These are phyloP conservation scores for Melanerpes formicivorus DNA, from an alignment of 2,113 vertebrate species.

Conservation along the genomic window DNA sequence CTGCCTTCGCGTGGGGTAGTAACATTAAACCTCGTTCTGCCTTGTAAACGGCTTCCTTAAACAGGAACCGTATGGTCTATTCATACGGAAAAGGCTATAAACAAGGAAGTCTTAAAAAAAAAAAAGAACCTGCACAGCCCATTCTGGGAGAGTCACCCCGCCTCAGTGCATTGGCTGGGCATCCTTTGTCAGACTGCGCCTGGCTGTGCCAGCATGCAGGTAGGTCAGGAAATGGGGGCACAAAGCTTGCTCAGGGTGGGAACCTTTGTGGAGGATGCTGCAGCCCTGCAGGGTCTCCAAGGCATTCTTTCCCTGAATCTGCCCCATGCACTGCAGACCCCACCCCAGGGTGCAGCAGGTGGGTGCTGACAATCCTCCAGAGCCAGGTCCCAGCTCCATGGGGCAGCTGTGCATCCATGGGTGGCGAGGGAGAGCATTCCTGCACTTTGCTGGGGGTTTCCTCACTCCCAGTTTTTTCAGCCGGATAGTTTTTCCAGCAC, in stretches of 20 bases:
- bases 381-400: fast-evolving
- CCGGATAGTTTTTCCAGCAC: background rate
- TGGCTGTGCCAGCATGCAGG: fast-evolving
- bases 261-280: fast-evolving
- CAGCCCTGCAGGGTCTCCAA: fast-evolving
- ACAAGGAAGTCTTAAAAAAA: slow-evolving; percentile 29
- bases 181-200: background rate
- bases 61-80: slow-evolving; percentile 44
- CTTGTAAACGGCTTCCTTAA: slow-evolving; percentile 31
- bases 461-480: background rate
- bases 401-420: no score
- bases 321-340: fast-evolving
- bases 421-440: background rate
- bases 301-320: background rate
- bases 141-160: background rate
- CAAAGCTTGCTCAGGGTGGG: background rate
- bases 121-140: background rate
- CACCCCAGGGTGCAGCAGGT: background rate
- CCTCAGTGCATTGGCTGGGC: fast-evolving
- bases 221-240: fast-evolving
- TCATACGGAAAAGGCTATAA: background rate
- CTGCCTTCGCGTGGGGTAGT: background rate
- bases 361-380: background rate
- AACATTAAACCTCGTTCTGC: background rate
- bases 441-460: background rate